Conservation (phyloP, 2,888 invertebrate species). For the Trichogramma evanescens region DNA sequence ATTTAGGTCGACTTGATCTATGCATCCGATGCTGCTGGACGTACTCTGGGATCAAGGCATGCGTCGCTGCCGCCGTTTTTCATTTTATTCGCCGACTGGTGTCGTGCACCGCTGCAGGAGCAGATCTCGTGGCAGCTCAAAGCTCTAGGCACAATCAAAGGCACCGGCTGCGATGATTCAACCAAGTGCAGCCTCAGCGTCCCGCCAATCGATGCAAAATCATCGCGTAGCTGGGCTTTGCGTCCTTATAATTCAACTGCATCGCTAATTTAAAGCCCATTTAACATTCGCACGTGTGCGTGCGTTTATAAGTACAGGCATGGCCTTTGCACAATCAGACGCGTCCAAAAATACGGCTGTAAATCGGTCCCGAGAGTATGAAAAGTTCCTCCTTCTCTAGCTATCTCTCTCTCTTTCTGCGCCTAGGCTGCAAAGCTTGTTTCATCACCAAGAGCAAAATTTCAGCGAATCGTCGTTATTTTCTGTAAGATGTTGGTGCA, state of each 20-base stretch:
- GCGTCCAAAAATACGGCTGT: no score
- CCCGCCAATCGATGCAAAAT: background rate
- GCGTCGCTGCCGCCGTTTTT: background rate
- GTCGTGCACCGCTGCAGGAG: conserved; percentile 2
- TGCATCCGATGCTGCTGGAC: conserved; percentile 26
- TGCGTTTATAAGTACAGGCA: no score
- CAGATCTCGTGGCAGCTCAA: background rate
- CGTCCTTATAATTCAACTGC: background rate
- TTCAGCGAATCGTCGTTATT: no score
- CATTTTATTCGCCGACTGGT: conserved; percentile 8
- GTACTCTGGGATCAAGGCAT: no score
- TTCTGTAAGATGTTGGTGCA: no score
- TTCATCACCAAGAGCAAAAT: no score
- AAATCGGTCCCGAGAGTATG: no score
- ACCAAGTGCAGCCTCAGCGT: background rate
- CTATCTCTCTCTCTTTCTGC: background rate
- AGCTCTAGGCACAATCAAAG: background rate
- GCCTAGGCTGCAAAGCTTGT: background rate
- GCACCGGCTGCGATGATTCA: background rate
- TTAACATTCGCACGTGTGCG: no score
- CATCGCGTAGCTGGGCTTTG: background rate
- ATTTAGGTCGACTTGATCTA: conserved; percentile 39
- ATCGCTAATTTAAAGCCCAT: no score
- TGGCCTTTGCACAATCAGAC: no score
- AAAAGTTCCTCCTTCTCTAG: background rate